Base-by-base conservation (phyloP, 2,888 invertebrate genomes). In the Parnassius orleans region DNA sequence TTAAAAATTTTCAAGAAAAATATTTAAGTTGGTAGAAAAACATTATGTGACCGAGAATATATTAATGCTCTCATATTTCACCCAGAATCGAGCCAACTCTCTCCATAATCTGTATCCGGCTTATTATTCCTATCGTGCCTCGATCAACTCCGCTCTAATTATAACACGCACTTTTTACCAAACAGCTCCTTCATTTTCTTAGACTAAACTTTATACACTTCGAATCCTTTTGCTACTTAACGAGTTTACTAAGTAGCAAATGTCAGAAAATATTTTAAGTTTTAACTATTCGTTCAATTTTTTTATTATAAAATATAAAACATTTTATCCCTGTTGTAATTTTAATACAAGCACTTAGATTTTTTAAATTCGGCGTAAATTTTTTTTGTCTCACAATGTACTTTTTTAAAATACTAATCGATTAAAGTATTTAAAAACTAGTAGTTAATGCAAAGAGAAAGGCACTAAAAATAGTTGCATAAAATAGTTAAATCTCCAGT, bases 111-210 rank as follows among this genome's bases (percentile, higher is more conserved):
- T 72, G 76, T 66, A 71, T 69, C 73, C 75, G 76, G 67, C 68
- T 71, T 78, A 83, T 84, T 83, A 83, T 77, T 77, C 78, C 74
- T 86, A 86, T 87, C 88, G 70, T 66, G 65, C 66, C 72, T 75
- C 69, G 78, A 88, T 87, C 87, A 78, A 77, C 73, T 71, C 67
- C 80, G 82, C 80, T 87, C 83, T 87, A 86, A 89, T 87, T 86
- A 76, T 76, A 73, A 66, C 69, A 66, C 53, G 53, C 61, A 54
- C 82, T 77, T 77, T 33, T 75, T 76, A 76, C 75, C 69, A 53
- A 65, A 65, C 50, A 57, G 51, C 48, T 33, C 41, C 60, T 60
- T 60, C 48, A 66, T 64, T 41, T 9, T 2, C 15, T 57, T 63
- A 7, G 5, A 24, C 24, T 24, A 33, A 33, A 33, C 33, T 33